phyloP scores from a whole-genome alignment of 2,113 vertebrate species.

The Glareola pratincola region DNA sequence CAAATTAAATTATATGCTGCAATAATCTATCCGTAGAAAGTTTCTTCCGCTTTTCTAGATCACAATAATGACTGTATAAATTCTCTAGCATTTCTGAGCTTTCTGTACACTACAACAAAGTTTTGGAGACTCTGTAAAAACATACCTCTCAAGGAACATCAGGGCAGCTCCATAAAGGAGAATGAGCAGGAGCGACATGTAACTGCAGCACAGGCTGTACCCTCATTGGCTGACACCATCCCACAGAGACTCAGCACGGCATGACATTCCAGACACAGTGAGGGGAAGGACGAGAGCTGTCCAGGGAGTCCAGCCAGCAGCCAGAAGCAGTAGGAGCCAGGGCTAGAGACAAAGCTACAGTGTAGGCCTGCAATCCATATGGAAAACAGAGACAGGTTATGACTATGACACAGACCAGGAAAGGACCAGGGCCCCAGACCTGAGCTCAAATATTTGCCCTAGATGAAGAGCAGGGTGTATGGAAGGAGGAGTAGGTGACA shows the following conservation, averaged over 20 bases:
- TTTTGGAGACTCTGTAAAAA: neutral
- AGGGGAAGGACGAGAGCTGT: neutral
- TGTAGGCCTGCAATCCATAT: accelerated
- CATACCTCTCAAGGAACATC: neutral
- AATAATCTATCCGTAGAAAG: neutral
- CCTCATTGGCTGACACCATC: neutral
- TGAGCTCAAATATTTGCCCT: neutral
- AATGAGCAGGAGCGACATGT: neutral
- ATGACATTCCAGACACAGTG: neutral
- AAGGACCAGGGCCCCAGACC: no score
- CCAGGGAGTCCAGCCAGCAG: neutral
- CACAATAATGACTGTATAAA: accelerated
- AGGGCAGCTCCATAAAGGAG: neutral
- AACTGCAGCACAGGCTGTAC: neutral
- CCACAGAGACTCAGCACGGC: neutral
- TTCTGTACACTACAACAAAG: neutral
- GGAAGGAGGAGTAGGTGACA: accelerated
- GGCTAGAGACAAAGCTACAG: neutral
- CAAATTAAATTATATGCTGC: neutral
- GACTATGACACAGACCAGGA: neutral
- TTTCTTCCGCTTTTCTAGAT: neutral
- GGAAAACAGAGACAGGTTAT: neutral
- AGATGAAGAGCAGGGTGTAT: neutral
- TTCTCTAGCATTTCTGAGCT: neutral
- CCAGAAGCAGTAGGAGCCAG: neutral